Conservation (phyloP, 1,140 invertebrate species). For the Brachionus sp. region DNA sequence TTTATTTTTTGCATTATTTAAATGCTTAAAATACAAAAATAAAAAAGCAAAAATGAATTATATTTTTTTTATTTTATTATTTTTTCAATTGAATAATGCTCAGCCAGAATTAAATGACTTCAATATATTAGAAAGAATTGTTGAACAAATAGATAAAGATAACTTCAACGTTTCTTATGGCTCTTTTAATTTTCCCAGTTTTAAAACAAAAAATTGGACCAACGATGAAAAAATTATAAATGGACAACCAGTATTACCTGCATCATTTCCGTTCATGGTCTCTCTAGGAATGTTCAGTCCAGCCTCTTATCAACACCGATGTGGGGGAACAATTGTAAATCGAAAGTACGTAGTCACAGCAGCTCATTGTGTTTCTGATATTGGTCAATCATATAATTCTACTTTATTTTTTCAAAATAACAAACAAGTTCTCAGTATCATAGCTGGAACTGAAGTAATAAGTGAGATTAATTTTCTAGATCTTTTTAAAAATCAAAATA, state of each 20-base stretch:
- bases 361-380: constrained; percentile 49
- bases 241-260: neutral
- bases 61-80: neutral
- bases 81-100: neutral
- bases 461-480: neutral
- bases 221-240: neutral
- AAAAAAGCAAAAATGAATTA: neutral
- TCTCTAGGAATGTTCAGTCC: neutral
- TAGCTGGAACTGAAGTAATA: neutral
- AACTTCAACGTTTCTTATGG: neutral
- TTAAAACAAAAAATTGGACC: neutral
- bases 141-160: neutral
- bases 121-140: neutral
- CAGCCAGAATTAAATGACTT: neutral
- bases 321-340: constrained; percentile 50
- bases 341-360: constrained; percentile 50
- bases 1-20: too few species aligned
- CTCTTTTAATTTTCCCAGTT: neutral
- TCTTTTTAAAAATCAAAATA: neutral
- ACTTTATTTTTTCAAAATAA: neutral
- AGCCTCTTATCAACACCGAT: constrained; percentile 46
- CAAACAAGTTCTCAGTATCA: neutral
- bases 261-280: neutral
- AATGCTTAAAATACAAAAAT: neutral
- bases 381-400: neutral